Evolutionary conservation across 2,888 invertebrate species (phyloP), one percentile per base, ranked within the genome.

Genomic region (Hypercompe scribonia): DNA sequence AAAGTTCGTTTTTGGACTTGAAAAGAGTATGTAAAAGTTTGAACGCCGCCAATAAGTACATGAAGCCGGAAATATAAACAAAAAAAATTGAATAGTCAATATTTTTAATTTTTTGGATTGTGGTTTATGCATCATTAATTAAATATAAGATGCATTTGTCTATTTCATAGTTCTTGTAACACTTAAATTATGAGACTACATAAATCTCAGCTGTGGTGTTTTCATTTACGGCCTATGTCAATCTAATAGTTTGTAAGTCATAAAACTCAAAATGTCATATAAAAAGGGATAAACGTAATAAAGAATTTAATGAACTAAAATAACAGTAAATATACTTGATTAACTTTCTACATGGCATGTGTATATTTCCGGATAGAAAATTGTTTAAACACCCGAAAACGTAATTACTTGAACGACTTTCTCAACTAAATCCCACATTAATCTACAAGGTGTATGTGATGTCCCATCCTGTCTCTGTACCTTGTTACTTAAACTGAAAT

Each of bases 371-470:
- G 67, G 54, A 68, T 21, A 50, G 54, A 64, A 64, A 74, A 66
- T 67, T 70, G 66, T 66, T 70, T 67, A 58, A 61, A 61, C 18
- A 18, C 28, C 42, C 70, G 70, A 61, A 70, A 66, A 70, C n/a
- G 34, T 72, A 70, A 61, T 46, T 66, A 70, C 21, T 46, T 15
- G 18, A 50, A 63, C 39, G 63, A 63, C 50, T 46, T 31, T 24
- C 34, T 58, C 39, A 36, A 70, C n/a, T 33, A n/a, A 54, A 24
- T 36, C 34, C n/a, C 34, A 50, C n/a, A 68, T 21, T 24, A 18
- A 54, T 68, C 54, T 8, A 36, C n/a, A 54, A 54, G 54, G n/a
- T 54, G 54, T 68, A 58, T 46, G 28, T 33, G 31, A 66, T 46
- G 31, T 46, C 21, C 50, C 50, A 54, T 54, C 50, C 50, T 54